These are phyloP conservation scores for Ovibos moschatus DNA, from an alignment of 2,113 vertebrate genomes.

Conservation along the genomic window DNA sequence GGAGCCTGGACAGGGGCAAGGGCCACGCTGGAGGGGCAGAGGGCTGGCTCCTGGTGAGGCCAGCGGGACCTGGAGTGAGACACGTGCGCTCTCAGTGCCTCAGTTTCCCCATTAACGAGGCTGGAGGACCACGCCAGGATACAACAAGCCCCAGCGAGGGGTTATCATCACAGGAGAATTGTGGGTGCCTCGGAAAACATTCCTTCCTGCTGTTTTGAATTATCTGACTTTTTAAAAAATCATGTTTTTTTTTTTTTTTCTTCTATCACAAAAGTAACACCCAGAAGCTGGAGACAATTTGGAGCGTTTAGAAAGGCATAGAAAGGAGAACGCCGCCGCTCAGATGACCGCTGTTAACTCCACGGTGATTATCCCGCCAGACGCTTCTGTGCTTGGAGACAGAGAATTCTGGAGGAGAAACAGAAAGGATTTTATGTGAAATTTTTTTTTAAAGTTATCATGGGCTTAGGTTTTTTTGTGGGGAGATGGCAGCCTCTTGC, in stretches of 20 bases:
- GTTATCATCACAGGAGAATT: too few relatives aligned
- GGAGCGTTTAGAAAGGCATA: background rate
- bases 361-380: accelerated
- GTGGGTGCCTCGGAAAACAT: accelerated
- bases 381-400: background rate
- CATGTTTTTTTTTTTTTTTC: background rate
- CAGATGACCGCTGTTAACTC: background rate
- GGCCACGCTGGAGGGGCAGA: background rate
- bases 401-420: background rate
- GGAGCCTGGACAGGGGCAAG: accelerated
- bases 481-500: background rate
- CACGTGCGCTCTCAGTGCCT: background rate
- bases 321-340: background rate
- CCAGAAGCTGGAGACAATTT: slow-evolving; percentile 4
- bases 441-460: background rate
- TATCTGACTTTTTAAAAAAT: slow-evolving; percentile 10
- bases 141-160: accelerated
- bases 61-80: background rate
- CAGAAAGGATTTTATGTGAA: background rate
- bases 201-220: background rate
- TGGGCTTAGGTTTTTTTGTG: background rate
- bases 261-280: background rate
- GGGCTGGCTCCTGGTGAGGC: accelerated
- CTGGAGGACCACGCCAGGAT: too few relatives aligned
- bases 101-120: background rate